These are phyloP conservation scores for Osmoderma eremita DNA, from an alignment of 2,888 invertebrate species.

Conservation along the genomic window DNA sequence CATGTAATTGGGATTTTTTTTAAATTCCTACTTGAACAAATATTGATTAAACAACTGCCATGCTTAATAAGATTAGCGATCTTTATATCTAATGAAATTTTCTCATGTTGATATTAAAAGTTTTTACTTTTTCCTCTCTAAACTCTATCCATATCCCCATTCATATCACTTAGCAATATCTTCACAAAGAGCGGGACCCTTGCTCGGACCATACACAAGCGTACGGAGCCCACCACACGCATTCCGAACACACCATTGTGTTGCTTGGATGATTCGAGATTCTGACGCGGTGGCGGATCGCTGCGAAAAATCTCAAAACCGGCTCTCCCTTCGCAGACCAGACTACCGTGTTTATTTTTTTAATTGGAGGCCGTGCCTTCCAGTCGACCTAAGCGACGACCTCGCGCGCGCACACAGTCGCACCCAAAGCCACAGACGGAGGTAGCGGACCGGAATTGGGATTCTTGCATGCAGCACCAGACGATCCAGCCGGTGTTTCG, in stretches of 20 bases:
- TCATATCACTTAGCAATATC: not conserved
- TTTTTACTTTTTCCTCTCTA: too few relatives aligned
- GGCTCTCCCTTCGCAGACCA: conserved; percentile 17
- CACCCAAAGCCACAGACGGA: not conserved
- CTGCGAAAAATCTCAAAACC: conserved; percentile 36
- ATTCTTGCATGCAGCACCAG: conserved; percentile 6
- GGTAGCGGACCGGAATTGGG: not conserved
- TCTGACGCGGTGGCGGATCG: not conserved
- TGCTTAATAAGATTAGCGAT: too few relatives aligned
- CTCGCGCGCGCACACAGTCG: conserved; percentile 15
- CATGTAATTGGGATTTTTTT: too few relatives aligned
- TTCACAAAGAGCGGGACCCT: not conserved
- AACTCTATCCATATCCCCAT: too few relatives aligned
- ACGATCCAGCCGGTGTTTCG: not conserved
- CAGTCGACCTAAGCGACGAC: conserved; percentile 22
- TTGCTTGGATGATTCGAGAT: too few relatives aligned
- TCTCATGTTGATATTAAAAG: too few relatives aligned
- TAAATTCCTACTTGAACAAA: too few relatives aligned
- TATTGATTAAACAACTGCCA: too few relatives aligned
- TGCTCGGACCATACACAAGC: not conserved
- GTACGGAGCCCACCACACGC: too few relatives aligned
- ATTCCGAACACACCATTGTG: not conserved
- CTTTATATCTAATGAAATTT: too few relatives aligned
- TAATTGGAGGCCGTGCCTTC: conserved; percentile 23
- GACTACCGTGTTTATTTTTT: conserved; percentile 34